Evolutionary conservation across 1,140 invertebrate species (phyloP).

Genomic region (Pseudomyrmex sp.): DNA sequence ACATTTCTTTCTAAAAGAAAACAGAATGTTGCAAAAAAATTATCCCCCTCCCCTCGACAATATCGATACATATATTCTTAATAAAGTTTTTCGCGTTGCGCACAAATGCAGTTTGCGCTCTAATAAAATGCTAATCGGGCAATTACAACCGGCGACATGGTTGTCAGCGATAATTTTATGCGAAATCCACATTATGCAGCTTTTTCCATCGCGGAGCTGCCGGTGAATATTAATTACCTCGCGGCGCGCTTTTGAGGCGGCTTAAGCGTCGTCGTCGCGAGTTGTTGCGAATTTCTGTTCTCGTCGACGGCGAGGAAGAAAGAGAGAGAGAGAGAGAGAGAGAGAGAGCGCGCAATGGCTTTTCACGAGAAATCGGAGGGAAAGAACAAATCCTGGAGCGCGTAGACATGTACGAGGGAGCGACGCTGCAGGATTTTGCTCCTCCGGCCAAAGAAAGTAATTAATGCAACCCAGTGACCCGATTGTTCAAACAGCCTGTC

Average conservation of each 20-base stretch:
- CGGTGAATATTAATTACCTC: slow-evolving; percentile 57
- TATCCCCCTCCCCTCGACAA: too few species aligned
- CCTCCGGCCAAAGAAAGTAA: slow-evolving; percentile 58
- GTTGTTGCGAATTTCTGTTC: slow-evolving; percentile 35
- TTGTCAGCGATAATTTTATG: slow-evolving; percentile 45
- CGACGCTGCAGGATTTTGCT: neutral
- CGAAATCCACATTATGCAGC: slow-evolving; percentile 44
- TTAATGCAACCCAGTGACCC: slow-evolving; percentile 71
- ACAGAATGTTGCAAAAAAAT: neutral
- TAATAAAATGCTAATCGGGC: slow-evolving; percentile 48
- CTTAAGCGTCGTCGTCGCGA: slow-evolving; percentile 40
- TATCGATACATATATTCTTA: too few species aligned
- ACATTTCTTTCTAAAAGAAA: neutral
- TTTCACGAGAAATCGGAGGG: neutral
- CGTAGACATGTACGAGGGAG: neutral
- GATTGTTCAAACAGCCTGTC: slow-evolving; percentile 65
- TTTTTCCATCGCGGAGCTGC: slow-evolving; percentile 36
- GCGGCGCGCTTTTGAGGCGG: slow-evolving; percentile 17
- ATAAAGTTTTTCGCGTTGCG: neutral
- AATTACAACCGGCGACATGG: slow-evolving; percentile 43
- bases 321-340: neutral
- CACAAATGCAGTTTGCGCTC: neutral
- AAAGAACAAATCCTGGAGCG: slow-evolving; percentile 7
- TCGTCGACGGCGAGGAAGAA: neutral
- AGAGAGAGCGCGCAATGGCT: neutral